Percentiles rank a stretch among this genome's conserved stretches.
Evolutionary conservation across 2,113 vertebrate species (phyloP).

Genomic region (Tragelaphus buxtoni): DNA sequence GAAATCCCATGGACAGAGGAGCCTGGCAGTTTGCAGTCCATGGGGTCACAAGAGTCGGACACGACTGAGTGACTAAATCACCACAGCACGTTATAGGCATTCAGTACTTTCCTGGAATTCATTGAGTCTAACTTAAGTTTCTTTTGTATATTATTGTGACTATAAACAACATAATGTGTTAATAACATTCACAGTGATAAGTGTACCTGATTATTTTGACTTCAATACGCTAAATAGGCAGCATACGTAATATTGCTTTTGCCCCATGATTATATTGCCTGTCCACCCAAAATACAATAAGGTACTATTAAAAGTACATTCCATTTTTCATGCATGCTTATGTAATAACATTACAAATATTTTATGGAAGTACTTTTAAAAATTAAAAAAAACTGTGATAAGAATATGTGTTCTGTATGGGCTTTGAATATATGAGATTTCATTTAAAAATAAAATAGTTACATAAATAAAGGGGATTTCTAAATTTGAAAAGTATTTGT

Average conservation of each 20-base stretch:
- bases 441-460: not conserved
- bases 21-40: not conserved
- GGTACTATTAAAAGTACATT: not conserved
- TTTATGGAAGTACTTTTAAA: not conserved
- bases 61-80: not conserved
- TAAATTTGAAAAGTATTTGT: not conserved
- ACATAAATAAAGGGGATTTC: not conserved
- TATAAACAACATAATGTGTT: not conserved
- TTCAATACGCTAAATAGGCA: not conserved
- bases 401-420: not conserved
- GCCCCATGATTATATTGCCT: not conserved
- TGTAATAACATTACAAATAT: constrained; percentile 16
- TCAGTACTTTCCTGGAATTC: not conserved
- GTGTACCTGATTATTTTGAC: constrained; percentile 6
- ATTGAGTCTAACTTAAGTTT: not conserved
- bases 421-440: not conserved
- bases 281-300: not conserved
- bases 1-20: not conserved
- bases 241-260: not conserved
- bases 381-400: not conserved
- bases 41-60: not conserved
- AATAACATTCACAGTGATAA: not conserved
- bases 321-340: not conserved
- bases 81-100: not conserved
- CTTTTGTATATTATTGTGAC: not conserved